Evolutionary conservation across 2,888 invertebrate genomes (phyloP).

Genomic region (Meloe dianella): DNA sequence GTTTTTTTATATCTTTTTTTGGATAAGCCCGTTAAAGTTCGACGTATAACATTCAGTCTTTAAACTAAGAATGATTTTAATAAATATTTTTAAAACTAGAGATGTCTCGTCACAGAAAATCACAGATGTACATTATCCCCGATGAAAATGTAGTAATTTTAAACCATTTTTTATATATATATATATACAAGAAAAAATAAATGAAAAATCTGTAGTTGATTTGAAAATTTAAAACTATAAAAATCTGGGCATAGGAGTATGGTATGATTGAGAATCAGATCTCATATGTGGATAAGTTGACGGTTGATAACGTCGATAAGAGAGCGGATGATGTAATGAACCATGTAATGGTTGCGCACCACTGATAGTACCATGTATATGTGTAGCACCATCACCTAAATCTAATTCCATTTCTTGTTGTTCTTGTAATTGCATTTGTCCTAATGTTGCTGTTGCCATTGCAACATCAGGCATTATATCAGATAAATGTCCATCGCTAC

Average conservation of each 20-base stretch:
- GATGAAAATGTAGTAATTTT: slow-evolving; percentile 32
- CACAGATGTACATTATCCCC: slow-evolving; percentile 50
- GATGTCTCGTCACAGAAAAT: slow-evolving; percentile 50
- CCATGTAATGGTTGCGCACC: slow-evolving; percentile 46
- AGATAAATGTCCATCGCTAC: slow-evolving; percentile 74
- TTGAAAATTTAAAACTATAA: slow-evolving; percentile 48
- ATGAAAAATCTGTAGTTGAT: slow-evolving; percentile 33
- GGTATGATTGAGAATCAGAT: slow-evolving; percentile 48
- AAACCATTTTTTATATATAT: slow-evolving; percentile 4
- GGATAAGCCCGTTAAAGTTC: not conserved
- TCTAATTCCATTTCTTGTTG: slow-evolving; percentile 76
- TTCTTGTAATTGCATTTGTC: slow-evolving; percentile 69
- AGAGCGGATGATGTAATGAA: slow-evolving; percentile 48
- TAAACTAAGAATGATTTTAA: slow-evolving; percentile 25
- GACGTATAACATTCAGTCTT: slow-evolving; percentile 24
- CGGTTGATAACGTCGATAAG: slow-evolving; percentile 52
- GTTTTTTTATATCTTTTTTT: not conserved
- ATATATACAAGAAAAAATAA: slow-evolving; percentile 22
- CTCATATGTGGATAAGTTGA: slow-evolving; percentile 51
- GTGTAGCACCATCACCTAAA: slow-evolving; percentile 83
- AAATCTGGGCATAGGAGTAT: slow-evolving; percentile 48
- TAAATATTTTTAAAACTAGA: slow-evolving; percentile 42
- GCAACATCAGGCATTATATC: slow-evolving; percentile 93
- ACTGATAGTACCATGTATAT: slow-evolving; percentile 59
- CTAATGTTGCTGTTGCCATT: slow-evolving; percentile 82